Conservation (phyloP, 1,140 invertebrate species). For the Laodelphax striatellus region DNA sequence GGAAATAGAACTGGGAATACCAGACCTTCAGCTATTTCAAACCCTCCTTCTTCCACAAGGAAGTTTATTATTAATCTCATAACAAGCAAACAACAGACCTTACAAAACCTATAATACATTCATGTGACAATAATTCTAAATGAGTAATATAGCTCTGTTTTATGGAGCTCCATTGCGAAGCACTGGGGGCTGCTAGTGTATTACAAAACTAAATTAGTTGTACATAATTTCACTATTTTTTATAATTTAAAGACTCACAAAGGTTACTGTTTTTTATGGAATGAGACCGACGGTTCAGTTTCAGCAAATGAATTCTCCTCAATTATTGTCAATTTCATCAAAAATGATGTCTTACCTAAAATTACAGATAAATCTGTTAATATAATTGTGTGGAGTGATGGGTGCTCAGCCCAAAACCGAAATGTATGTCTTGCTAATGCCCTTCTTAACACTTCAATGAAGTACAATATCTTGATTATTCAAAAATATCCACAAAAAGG, state of each 20-base stretch:
- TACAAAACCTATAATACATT: too few relatives aligned
- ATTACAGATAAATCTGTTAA: conserved; percentile 1
- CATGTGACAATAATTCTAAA: too few relatives aligned
- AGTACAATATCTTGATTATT: conserved; percentile 23
- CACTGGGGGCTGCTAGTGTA: too few relatives aligned
- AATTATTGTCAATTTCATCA: conserved; percentile 11
- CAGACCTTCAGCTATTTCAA: too few relatives aligned
- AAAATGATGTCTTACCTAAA: background rate
- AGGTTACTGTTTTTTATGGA: conserved; percentile 23
- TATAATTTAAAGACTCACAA: conserved; percentile 8
- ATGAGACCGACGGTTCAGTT: conserved; percentile 23
- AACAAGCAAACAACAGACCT: too few relatives aligned
- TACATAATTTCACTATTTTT: conserved; percentile 10
- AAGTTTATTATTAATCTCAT: too few relatives aligned
- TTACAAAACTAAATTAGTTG: conserved; percentile 9
- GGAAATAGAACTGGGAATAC: too few relatives aligned
- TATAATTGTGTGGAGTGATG: conserved; percentile 28
- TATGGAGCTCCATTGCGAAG: too few relatives aligned
- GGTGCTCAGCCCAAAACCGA: conserved; percentile 28
- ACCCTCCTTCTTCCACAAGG: too few relatives aligned
- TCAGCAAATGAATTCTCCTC: conserved; percentile 20
- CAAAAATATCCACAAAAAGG: conserved; percentile 32
- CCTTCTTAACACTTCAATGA: conserved; percentile 21
- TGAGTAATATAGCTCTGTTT: too few relatives aligned
- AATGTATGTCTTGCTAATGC: conserved; percentile 28